Percentiles rank a stretch among this genome's conserved stretches.
Conservation (phyloP, 2,113 vertebrate genomes). For the Sclerurus mexicanus region DNA sequence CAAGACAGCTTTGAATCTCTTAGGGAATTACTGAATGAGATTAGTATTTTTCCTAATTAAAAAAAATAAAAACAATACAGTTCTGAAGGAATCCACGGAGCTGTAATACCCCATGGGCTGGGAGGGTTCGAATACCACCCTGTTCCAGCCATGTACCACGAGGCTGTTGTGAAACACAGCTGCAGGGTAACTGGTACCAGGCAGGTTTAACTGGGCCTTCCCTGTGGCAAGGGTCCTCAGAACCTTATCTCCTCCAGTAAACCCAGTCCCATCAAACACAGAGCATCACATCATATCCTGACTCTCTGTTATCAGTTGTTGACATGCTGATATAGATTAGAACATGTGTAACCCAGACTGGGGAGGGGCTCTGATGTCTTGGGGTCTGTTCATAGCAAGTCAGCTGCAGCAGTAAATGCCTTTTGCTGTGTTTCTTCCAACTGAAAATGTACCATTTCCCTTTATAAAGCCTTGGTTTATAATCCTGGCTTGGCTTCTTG, state of each 20-base stretch:
- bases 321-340: not conserved
- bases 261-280: not conserved
- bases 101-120: not conserved
- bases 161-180: not conserved
- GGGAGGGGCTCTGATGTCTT: not conserved
- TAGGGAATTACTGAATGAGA: not conserved
- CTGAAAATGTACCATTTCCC: not conserved
- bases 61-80: not conserved
- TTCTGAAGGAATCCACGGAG: not conserved
- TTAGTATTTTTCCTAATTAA: not conserved
- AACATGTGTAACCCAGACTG: not conserved
- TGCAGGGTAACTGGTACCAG: not conserved
- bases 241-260: not conserved
- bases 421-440: not conserved
- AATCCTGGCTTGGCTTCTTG: not conserved
- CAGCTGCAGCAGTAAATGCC: not conserved
- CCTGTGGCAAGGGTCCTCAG: not conserved
- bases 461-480: not conserved
- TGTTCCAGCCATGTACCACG: fast-evolving
- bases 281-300: not conserved
- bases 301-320: not conserved
- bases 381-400: not conserved
- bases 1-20: not conserved
- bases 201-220: not conserved
- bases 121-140: not conserved